phyloP scores from a whole-genome alignment of 2,888 invertebrate species.

The Campoplex capitator region DNA sequence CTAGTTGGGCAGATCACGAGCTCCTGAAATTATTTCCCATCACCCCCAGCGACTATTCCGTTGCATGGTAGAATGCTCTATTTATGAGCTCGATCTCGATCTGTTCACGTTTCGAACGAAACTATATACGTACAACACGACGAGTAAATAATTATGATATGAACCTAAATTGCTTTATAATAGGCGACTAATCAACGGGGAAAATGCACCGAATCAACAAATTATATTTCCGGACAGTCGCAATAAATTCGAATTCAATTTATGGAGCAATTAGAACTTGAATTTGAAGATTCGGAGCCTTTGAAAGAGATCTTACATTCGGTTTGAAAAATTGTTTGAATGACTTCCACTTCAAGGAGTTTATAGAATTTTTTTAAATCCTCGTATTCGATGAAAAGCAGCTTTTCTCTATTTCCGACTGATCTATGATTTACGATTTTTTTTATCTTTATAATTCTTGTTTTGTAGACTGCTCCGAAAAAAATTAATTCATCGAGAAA shows the following conservation, averaged over 20 bases:
- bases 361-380: neutral
- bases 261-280: constrained; percentile 2
- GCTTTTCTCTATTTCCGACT: neutral
- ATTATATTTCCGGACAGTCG: constrained; percentile 32
- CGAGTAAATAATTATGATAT: constrained; percentile 4
- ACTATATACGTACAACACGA: neutral
- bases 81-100: constrained; percentile 25
- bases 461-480: neutral
- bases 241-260: constrained; percentile 25
- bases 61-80: neutral
- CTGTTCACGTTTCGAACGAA: neutral
- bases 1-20: constrained; percentile 21
- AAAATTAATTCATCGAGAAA: too few species aligned
- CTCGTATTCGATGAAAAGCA: neutral
- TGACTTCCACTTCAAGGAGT: neutral
- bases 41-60: neutral
- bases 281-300: neutral
- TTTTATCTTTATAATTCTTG: neutral
- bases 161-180: constrained; percentile 23
- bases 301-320: neutral
- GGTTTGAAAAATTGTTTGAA: neutral
- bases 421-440: too few species aligned
- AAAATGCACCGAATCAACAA: constrained; percentile 9
- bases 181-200: constrained; percentile 19
- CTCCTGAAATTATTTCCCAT: constrained; percentile 9